Conservation (phyloP, 2,113 vertebrate species). For the Butorides virescens region DNA sequence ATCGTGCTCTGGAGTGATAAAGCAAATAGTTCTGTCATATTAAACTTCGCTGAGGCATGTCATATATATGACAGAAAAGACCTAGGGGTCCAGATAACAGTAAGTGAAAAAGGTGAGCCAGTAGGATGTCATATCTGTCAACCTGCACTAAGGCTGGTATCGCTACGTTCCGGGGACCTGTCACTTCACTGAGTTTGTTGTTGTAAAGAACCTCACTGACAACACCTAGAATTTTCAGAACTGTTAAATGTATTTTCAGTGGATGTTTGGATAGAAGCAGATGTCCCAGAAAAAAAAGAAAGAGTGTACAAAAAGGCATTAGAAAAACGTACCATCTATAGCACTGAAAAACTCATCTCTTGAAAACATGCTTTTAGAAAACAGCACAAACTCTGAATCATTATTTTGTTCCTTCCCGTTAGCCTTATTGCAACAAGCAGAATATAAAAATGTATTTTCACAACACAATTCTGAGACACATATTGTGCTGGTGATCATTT, state of each 20-base stretch:
- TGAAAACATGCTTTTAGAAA: neutral
- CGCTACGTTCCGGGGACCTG: neutral
- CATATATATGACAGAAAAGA: constrained; percentile 55
- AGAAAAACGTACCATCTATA: neutral
- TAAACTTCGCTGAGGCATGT: constrained; percentile 43
- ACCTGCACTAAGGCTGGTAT: constrained; percentile 32
- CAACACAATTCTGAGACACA: neutral
- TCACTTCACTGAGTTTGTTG: constrained; percentile 31
- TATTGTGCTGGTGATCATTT: neutral
- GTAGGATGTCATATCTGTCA: constrained; percentile 63
- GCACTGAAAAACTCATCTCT: neutral
- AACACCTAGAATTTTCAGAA: constrained; percentile 26
- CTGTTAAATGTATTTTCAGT: neutral
- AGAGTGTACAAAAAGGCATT: neutral
- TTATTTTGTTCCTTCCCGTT: neutral
- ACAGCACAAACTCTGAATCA: neutral
- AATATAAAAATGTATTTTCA: neutral
- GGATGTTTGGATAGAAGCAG: neutral
- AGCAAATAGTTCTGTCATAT: constrained; percentile 77
- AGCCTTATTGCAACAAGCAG: neutral
- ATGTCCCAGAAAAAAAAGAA: neutral
- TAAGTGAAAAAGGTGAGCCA: constrained; percentile 77
- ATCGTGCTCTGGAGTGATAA: constrained; percentile 15
- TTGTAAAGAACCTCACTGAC: neutral
- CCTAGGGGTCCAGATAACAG: constrained; percentile 69